Conservation (phyloP, 2,113 vertebrate genomes). For the Dasypus novemcinctus region DNA sequence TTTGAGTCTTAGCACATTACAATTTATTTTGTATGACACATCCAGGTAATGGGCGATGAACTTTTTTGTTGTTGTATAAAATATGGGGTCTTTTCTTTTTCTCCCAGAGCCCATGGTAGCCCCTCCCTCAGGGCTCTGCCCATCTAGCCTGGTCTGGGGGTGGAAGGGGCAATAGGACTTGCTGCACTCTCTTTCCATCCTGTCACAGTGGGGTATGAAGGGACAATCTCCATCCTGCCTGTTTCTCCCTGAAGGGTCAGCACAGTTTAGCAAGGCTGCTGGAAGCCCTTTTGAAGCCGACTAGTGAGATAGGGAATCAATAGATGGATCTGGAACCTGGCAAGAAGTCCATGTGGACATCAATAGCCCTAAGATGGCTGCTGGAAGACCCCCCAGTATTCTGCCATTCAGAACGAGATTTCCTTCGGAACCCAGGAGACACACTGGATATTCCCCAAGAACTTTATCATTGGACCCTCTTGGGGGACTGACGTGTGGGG, state of each 20-base stretch:
- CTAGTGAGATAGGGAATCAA: no score
- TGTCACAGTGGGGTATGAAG: neutral
- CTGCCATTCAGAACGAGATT: no score
- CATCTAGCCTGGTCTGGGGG: neutral
- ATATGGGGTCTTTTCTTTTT: neutral
- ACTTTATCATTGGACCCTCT: no score
- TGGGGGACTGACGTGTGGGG: no score
- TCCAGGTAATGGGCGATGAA: neutral
- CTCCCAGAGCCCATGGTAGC: neutral
- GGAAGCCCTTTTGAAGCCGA: no score
- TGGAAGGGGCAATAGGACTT: neutral
- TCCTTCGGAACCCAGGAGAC: no score
- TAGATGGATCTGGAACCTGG: no score
- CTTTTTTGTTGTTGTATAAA: slow-evolving; percentile 11
- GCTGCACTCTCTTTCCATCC: neutral
- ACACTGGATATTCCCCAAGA: no score
- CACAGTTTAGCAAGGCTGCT: neutral
- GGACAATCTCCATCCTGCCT: neutral
- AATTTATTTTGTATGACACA: slow-evolving; percentile 8
- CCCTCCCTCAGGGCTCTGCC: neutral
- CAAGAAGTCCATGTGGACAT: no score
- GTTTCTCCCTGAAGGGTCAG: neutral
- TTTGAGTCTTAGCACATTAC: neutral
- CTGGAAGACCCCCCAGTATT: no score
- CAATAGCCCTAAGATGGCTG: no score